These are phyloP conservation scores for Ephestia elutella DNA, from an alignment of 1,140 invertebrate species.

Conservation along the genomic window DNA sequence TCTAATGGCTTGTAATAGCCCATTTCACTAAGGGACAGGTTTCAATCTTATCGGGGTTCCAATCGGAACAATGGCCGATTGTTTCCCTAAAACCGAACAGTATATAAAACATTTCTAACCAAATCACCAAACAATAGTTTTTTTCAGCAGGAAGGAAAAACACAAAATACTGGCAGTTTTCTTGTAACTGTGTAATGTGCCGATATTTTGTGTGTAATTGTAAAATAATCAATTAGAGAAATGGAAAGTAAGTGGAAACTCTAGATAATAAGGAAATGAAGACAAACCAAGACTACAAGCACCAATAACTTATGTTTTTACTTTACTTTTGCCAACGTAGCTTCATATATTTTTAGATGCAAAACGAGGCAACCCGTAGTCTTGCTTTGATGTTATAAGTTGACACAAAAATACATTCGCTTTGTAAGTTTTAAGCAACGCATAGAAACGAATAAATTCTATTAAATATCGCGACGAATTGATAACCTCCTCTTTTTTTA, in stretches of 20 bases:
- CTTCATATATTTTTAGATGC: too few relatives aligned
- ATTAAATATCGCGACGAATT: too few relatives aligned
- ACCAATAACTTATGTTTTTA: too few relatives aligned
- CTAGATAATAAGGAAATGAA: too few relatives aligned
- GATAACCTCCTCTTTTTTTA: too few relatives aligned
- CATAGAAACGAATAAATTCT: too few relatives aligned
- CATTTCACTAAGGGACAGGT: neutral
- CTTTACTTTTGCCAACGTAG: too few relatives aligned
- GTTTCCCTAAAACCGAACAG: conserved; percentile 21
- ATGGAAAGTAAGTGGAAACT: conserved; percentile 26
- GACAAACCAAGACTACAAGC: too few relatives aligned
- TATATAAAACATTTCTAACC: conserved; percentile 34
- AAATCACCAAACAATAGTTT: conserved; percentile 3
- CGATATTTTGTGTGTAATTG: neutral
- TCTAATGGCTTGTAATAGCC: neutral
- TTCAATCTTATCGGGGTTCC: conserved; percentile 24
- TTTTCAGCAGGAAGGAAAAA: neutral
- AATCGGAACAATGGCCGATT: conserved; percentile 31
- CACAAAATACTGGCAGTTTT: neutral
- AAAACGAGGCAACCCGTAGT: too few relatives aligned
- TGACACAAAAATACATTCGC: too few relatives aligned
- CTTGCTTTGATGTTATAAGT: too few relatives aligned
- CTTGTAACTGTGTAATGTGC: neutral
- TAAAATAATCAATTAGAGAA: conserved; percentile 4
- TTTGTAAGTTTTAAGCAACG: too few relatives aligned